phyloP scores from a whole-genome alignment of 2,113 vertebrate genomes.

The Synchiropus splendidus region DNA sequence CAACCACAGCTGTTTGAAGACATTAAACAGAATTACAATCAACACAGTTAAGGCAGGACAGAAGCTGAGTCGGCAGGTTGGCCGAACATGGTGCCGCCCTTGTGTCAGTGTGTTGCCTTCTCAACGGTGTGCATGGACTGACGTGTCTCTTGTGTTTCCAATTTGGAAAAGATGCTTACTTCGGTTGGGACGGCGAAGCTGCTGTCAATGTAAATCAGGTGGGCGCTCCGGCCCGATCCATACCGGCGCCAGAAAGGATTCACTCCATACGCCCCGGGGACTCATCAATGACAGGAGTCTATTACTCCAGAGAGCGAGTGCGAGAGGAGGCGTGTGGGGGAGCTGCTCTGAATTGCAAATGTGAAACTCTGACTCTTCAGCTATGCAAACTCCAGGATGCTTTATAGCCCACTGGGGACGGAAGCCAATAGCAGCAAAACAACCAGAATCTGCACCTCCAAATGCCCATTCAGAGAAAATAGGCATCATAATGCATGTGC shows the following conservation, averaged over 20 bases:
- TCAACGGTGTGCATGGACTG: no score
- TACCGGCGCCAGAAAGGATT: slow-evolving; percentile 41
- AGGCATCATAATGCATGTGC: no score
- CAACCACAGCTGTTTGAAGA: no score
- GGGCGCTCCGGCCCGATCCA: slow-evolving; percentile 33
- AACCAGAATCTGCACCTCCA: no score
- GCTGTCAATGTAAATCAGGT: slow-evolving; percentile 51
- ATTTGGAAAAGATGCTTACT: slow-evolving; percentile 48
- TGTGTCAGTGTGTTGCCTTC: no score
- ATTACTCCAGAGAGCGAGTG: slow-evolving; percentile 38
- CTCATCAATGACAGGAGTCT: slow-evolving; percentile 52
- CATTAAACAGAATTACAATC: no score
- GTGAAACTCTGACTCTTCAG: slow-evolving; percentile 34
- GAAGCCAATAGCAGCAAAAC: background rate
- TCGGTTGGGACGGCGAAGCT: slow-evolving; percentile 28
- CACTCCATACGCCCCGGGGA: slow-evolving; percentile 30
- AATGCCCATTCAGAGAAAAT: no score
- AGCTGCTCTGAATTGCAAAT: slow-evolving; percentile 55
- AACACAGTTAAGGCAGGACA: no score
- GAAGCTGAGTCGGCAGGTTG: no score
- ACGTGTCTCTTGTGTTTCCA: no score
- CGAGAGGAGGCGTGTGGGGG: no score
- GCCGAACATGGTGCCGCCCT: no score
- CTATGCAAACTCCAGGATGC: slow-evolving; percentile 36
- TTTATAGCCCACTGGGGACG: slow-evolving; percentile 34